Base-by-base conservation (phyloP, 1,140 invertebrate species). In the Panagrolaimus sp. region DNA sequence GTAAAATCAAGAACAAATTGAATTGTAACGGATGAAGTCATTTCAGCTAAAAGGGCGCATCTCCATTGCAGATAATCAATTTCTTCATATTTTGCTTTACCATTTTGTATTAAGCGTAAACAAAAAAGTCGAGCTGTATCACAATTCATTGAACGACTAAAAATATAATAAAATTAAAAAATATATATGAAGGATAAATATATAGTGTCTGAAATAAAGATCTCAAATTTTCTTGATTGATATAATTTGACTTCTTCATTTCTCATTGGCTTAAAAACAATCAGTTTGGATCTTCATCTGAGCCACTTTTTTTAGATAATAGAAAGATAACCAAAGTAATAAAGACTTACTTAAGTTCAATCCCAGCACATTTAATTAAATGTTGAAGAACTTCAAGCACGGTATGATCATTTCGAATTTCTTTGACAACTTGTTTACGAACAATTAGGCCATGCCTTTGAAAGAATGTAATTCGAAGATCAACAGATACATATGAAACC, bases 1-100 rank as follows among this genome's bases (percentile, higher is more conserved):
- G 51, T 57, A 16, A 57, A 57, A 20, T 57, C 51, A 11, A 57
- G 51, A 27, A 27, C 27, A 27, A 57, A 57, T 57, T 57, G 51
- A 27, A 57, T 57, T 20, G 20, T 20, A 16, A 20, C 51, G n/a
- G 51, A 20, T 13, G 20, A 25, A 2, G 51, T 57, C 51, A 57
- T 57, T 57, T 57, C 51, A 57, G 20, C 51, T 20, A 57, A 27
- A 27, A 57, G 51, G 51, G 51, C 11, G 27, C 51, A n/a, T 9
- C 51, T 14, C 51, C 51, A 57, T 25, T 57, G 51, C 9, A 57
- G 11, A 25, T 57, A 57, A 27, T 57, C 51, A 27, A 57, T 27
- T 57, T 57, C 51, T 25, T 57, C 51, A 16, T 25, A 27, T 20
- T 20, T 27, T 20, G 31, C 31, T 38, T n/a, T n/a, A 4, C 51